Conservation (phyloP, 2,888 invertebrate genomes). For the Drosophila recens region DNA sequence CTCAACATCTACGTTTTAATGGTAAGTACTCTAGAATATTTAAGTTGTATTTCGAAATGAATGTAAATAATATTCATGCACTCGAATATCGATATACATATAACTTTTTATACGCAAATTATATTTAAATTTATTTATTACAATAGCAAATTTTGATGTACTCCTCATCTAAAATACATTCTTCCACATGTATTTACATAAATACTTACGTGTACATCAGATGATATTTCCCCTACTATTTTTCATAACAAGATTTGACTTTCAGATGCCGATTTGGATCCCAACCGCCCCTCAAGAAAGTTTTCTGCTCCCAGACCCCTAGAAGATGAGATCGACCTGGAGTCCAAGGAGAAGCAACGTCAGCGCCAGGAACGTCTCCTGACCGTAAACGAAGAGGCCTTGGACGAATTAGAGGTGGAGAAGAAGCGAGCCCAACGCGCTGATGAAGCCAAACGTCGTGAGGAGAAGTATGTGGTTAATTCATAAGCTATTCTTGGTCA, state of each 20-base stretch:
- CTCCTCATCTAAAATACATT: slow-evolving; percentile 12
- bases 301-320: slow-evolving; percentile 88
- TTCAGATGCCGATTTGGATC: slow-evolving; percentile 88
- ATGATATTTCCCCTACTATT: not conserved
- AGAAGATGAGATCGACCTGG: slow-evolving; percentile 87
- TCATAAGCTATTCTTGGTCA: no score
- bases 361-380: slow-evolving; percentile 88
- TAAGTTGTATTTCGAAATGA: slow-evolving; percentile 12
- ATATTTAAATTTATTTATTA: slow-evolving; percentile 8
- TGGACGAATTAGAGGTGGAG: slow-evolving; percentile 83
- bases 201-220: slow-evolving; percentile 10
- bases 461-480: slow-evolving; percentile 77
- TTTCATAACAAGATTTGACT: slow-evolving; percentile 32
- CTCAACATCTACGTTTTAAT: slow-evolving; percentile 17
- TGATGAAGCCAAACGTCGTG: slow-evolving; percentile 86
- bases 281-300: slow-evolving; percentile 89
- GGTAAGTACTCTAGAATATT: slow-evolving; percentile 56
- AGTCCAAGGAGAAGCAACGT: slow-evolving; percentile 88
- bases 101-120: slow-evolving; percentile 15
- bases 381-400: slow-evolving; percentile 85
- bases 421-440: slow-evolving; percentile 87
- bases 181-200: not conserved
- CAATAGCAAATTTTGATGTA: slow-evolving; percentile 23
- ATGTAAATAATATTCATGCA: slow-evolving; percentile 28
- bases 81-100: slow-evolving; percentile 23